Evolutionary conservation across 2,797 vertebrate genomes (phyloP), one percentile per base, ranked within the genome.

Genomic region (Tangara arthus): DNA sequence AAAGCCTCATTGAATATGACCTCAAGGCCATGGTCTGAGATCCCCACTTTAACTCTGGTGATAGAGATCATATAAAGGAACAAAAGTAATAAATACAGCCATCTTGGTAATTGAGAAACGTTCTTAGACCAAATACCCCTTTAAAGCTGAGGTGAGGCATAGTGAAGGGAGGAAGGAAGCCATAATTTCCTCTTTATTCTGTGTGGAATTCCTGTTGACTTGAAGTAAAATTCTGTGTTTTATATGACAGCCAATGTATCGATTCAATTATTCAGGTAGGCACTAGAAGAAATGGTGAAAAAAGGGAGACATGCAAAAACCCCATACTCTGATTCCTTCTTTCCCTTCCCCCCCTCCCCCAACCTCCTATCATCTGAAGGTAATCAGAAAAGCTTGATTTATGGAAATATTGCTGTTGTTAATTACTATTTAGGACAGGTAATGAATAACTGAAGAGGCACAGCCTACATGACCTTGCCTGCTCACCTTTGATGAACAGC

Each of bases 361-460:
- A 2, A 2, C 34, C 8, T 19, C 47, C 79, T 76, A 75, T 95
- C 94, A 96, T 96, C 92, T 90, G 92, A 91, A 96, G 75, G 95
- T 96, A 98, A 98, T 98, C 97, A 98, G 97, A 98, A 97, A 95
- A 96, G 93, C 49, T 96, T 98, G 97, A 98, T 98, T 98, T 98
- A 98, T 98, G 97, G 97, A 98, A 98, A 98, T 98, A 96, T 96
- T 97, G 93, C 96, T 68, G 96, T 94, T 98, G 96, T 97, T 98
- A 98, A 98, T 98, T 98, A 97, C 95, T 97, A 88, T 60, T 97
- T 97, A 96, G 94, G 95, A 96, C 96, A 96, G 92, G 87, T 97
- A 97, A 98, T 98, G 98, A 98, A 97, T 97, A 97, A 96, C 97
- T 97, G 96, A 98, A 97, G 96, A 98, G 96, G 93, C 93, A 66